Base-by-base conservation (phyloP, 2,888 invertebrate genomes). In the Zaprionus obscuricornis region DNA sequence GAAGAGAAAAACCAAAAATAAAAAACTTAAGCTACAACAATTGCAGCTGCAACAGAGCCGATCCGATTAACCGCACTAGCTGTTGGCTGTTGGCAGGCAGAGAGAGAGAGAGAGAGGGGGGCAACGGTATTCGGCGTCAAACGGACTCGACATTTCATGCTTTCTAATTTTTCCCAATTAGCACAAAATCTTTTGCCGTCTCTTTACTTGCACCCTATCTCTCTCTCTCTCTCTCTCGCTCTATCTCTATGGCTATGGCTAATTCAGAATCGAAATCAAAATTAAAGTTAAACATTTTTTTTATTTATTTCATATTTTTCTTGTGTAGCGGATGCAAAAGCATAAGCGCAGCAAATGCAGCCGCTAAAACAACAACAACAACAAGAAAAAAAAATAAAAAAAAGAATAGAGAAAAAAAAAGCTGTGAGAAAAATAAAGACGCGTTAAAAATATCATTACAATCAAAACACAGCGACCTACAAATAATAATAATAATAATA, bases 161-260 rank as follows among this genome's bases (percentile, higher is more conserved):
- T 79, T 79, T 79, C 78, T 85, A 85, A 79, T 79, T 79, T 74
- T 79, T 85, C 56, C 85, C 78, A 79, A 79, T 79, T 79, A 79
- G 85, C 78, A 85, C 78, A 85, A 82, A 74, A 74, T 60, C 55
- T 59, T 51, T 64, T 47, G 10, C 22, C 24, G 34, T 17, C 65
- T 39, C 29, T 50, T 43, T 62, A 13, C 36, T 33, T 10, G 22
- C 31, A 27, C 18, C 43, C 40, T 33, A 8, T 6, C 11, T 40
- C 47, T 33, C 54, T 51, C 51, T 36, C 57, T 51, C 11, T 55
- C 20, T 20, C 31, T 47, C 24, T 14, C 40, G 50, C 33, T 29
- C 20, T 16, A 33, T 31, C 50, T 54, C 24, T n/a, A n/a, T n/a
- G n/a, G n/a, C n/a, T n/a, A n/a, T n/a, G 46, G 40, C 43, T 45